Base-by-base conservation (phyloP, 2,888 invertebrate species). In the Seira musarum region DNA sequence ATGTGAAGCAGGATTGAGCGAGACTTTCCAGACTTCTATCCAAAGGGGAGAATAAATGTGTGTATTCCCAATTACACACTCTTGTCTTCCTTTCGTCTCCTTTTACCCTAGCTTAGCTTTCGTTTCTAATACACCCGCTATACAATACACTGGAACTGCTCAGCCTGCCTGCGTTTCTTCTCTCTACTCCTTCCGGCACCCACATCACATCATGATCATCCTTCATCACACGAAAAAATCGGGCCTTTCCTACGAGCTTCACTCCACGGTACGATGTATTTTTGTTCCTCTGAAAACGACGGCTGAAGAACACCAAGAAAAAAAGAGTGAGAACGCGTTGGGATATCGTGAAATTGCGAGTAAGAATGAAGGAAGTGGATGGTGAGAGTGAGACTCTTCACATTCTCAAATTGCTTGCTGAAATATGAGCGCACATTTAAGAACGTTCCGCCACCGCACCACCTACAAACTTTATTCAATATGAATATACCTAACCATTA, bases 161-260 rank as follows among this genome's bases (percentile, higher is more conserved):
- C 63, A n/a, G 57, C 40, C 63, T 70, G 60, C 71, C 66, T 71
- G 64, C 71, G 24, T 70, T 71, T 65, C 40, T 40, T 40, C 40
- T 13, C n/a, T 70, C 73, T 79, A 35, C 68, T 79, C 79, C 79
- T 79, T 79, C 79, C 79, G 79, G 72, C 79, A 68, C 68, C 79
- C 79, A 77, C 77, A 78, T 78, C 77, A 68, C 67, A 70, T 77
- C 63, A 71, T 71, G 61, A 71, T 71, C 72, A 68, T 63, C 67
- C 67, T 69, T 78, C 71, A 71, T 78, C 71, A 71, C 73, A 73
- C 71, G 68, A 79, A 73, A n/a, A n/a, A 73, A 67, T 79, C 68
- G 53, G 57, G 73, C 68, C 65, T 78, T 66, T n/a, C 72, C 63
- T 72, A 79, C 13, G 6, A 6, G 40, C 40, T 8, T 40, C 40